Evolutionary conservation across 2,888 invertebrate species (phyloP).

Genomic region (Allacma fusca): DNA sequence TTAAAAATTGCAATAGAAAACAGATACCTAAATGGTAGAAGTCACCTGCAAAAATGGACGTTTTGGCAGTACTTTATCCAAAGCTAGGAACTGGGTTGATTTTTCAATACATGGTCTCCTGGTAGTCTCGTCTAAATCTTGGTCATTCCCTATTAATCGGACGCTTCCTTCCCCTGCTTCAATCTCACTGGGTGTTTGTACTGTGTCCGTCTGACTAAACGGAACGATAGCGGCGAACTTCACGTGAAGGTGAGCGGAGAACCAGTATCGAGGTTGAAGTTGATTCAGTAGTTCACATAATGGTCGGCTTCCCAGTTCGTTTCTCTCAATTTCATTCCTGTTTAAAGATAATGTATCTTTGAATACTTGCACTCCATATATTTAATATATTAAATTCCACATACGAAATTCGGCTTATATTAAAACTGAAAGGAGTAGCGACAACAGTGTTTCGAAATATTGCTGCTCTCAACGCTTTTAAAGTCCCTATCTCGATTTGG

Average conservation of each 20-base stretch:
- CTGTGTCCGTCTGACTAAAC: not conserved
- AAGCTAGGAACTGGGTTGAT: slow-evolving; percentile 84
- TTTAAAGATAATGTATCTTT: slow-evolving; percentile 19
- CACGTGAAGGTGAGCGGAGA: slow-evolving; percentile 95
- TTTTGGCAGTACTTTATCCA: slow-evolving; percentile 95
- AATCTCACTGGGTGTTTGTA: not conserved
- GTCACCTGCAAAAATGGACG: slow-evolving; percentile 82
- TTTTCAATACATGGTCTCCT: slow-evolving; percentile 4
- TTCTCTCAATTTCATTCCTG: slow-evolving; percentile 81
- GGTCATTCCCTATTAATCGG: too few species aligned
- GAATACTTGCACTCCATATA: not conserved
- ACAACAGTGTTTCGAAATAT: too few species aligned
- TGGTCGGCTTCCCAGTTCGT: slow-evolving; percentile 86
- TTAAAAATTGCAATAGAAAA: not conserved
- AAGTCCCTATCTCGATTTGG: too few species aligned
- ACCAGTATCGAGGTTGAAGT: slow-evolving; percentile 91
- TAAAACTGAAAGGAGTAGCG: too few species aligned
- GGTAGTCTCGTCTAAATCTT: not conserved
- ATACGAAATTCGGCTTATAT: too few species aligned
- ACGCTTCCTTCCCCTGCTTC: not conserved
- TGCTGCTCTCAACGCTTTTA: too few species aligned
- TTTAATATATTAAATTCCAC: not conserved
- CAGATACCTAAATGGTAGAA: not conserved
- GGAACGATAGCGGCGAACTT: slow-evolving; percentile 87
- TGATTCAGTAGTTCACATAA: slow-evolving; percentile 80